Base-by-base conservation (phyloP, 2,113 vertebrate species). In the Lepisosteus osseus region DNA sequence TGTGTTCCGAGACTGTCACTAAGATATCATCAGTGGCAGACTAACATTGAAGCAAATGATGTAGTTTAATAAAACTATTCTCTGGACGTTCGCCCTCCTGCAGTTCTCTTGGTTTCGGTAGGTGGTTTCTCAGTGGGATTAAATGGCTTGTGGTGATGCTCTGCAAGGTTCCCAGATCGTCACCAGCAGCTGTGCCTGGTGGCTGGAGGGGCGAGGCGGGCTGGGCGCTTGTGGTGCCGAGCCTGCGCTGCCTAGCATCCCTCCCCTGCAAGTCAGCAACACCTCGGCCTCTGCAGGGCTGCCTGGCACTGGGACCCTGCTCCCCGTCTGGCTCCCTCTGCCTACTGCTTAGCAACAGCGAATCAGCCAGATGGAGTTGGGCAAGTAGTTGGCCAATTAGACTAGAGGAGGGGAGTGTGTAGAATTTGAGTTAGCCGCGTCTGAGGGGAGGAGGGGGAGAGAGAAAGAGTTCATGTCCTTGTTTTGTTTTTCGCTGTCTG, bases 341-440 rank as follows among this genome's bases (percentile, higher is more conserved):
- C 88, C 82, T 81, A 90, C 90, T 90, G 89, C 91, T 93, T 92
- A 91, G 90, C 91, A 92, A 93, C 91, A 93, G 87, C 88, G 89
- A 90, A 91, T 88, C 84, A 83, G 73, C 79, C 73, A 69, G 77
- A 75, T 81, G 76, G 61, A 75, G 82, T 79, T 29, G 73, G 83
- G 79, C 65, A 69, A 82, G 86, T 85, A 84, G 79, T 84, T 65
- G 77, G 80, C 90, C 91, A 90, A 90, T 90, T 80, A 85, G 74
- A 66, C 65, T n/a, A 15, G 59, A 77, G 82, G 83, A 84, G 81
- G 83, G 82, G 84, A 79, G 86, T 88, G 84, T 79, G 90, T 87
- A 83, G 86, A 86, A 86, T 90, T 88, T 87, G 86, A 91, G 88
- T 88, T 86, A 76, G 85, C 79, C 80, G 73, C 85, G 80, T 76